Conservation (phyloP, 1,140 invertebrate genomes). For the Probaryconus sp. region DNA sequence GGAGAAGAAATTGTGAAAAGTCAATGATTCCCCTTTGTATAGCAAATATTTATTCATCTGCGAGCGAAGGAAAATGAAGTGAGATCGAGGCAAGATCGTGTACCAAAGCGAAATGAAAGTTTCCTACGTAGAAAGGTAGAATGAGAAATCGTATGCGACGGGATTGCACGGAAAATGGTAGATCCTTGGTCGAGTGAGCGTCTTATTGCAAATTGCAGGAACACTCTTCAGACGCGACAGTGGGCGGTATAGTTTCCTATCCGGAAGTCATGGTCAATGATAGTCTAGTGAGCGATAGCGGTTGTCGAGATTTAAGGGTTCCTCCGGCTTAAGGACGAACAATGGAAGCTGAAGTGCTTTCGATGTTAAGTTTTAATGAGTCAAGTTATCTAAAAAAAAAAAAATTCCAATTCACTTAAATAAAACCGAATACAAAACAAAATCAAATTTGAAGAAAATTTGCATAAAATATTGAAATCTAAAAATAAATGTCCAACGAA, state of each 20-base stretch:
- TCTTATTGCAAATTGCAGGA: slow-evolving; percentile 58
- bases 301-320: slow-evolving; percentile 18
- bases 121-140: slow-evolving; percentile 19
- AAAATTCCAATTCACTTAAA: too few species aligned
- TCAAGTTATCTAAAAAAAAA: too few species aligned
- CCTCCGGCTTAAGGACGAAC: too few species aligned
- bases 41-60: slow-evolving; percentile 44
- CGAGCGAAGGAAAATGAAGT: slow-evolving; percentile 39
- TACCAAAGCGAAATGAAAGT: slow-evolving; percentile 24
- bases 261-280: slow-evolving; percentile 10
- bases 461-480: too few species aligned
- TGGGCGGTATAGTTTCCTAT: too few species aligned
- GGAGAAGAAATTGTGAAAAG: slow-evolving; percentile 29
- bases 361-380: too few species aligned
- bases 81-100: slow-evolving; percentile 28
- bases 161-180: slow-evolving; percentile 28
- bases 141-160: slow-evolving; percentile 38
- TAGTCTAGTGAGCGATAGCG: slow-evolving; percentile 1
- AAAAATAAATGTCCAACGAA: too few species aligned
- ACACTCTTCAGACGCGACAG: slow-evolving; percentile 15
- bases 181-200: slow-evolving; percentile 18
- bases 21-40: slow-evolving; percentile 33
- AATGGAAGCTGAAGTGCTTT: too few species aligned
- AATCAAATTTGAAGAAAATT: too few species aligned
- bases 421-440: too few species aligned